Percentiles rank a stretch among this genome's conserved stretches.
Conservation (phyloP, 1,140 invertebrate genomes). For the Drosophila ananassae region DNA sequence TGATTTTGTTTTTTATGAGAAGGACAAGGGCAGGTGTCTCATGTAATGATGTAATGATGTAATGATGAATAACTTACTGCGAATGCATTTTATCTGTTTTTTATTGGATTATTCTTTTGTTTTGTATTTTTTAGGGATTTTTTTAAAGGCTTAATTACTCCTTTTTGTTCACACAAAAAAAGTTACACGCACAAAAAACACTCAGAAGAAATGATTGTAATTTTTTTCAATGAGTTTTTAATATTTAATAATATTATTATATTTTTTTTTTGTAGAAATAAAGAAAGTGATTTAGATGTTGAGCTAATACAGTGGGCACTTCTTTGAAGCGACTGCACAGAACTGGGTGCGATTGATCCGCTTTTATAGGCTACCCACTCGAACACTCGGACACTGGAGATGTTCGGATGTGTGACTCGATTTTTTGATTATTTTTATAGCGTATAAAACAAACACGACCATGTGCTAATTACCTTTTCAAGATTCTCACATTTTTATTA, state of each 20-base stretch:
- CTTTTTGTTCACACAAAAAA: neutral
- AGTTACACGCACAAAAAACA: slow-evolving; percentile 1
- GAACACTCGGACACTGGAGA: slow-evolving; percentile 42
- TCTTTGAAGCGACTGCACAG: slow-evolving; percentile 55
- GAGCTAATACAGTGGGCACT: slow-evolving; percentile 42
- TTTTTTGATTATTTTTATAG: slow-evolving; percentile 74
- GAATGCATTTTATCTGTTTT: slow-evolving; percentile 58
- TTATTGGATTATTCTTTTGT: slow-evolving; percentile 1
- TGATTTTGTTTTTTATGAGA: slow-evolving; percentile 14
- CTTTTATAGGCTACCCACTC: slow-evolving; percentile 60
- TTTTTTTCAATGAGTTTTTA: neutral
- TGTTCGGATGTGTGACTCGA: slow-evolving; percentile 59
- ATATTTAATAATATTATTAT: neutral
- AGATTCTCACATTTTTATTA: slow-evolving; percentile 74
- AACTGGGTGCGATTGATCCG: slow-evolving; percentile 55
- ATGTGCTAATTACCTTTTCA: slow-evolving; percentile 75
- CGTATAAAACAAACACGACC: slow-evolving; percentile 56
- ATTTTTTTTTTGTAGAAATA: neutral
- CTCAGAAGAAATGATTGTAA: neutral
- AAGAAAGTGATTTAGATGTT: neutral
- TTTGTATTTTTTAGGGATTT: neutral
- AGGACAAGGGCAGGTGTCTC: slow-evolving; percentile 32
- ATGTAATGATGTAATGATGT: slow-evolving; percentile 31
- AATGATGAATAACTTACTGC: slow-evolving; percentile 62
- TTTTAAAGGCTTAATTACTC: neutral